A percentile compares a stretch with the other conserved stretches of the same genome.
Evolutionary conservation across 2,888 invertebrate species (phyloP).

Genomic region (Apocheima hispidaria): DNA sequence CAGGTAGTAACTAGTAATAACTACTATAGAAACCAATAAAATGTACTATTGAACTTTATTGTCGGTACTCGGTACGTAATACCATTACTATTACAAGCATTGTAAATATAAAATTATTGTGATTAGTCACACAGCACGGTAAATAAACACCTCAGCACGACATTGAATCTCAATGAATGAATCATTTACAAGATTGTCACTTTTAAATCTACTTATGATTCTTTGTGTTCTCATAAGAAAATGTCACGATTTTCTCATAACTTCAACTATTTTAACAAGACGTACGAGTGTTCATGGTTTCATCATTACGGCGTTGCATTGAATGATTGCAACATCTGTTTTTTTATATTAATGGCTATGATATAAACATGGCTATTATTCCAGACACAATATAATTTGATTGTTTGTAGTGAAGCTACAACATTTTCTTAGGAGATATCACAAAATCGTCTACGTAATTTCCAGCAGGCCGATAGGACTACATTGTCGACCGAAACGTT

Average conservation of each 20-base stretch:
- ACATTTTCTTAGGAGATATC: background rate
- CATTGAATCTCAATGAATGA: slow-evolving; percentile 56
- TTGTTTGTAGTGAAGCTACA: slow-evolving; percentile 1
- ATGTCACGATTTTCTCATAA: slow-evolving; percentile 17
- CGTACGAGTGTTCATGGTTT: slow-evolving; percentile 21
- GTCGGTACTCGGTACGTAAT: background rate
- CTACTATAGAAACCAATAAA: background rate
- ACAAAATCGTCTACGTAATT: background rate
- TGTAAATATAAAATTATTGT: slow-evolving; percentile 14
- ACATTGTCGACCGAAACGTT: background rate
- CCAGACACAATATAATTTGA: slow-evolving; percentile 8
- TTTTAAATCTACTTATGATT: slow-evolving; percentile 18
- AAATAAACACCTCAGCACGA: slow-evolving; percentile 41
- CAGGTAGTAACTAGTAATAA: background rate
- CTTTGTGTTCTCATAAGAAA: slow-evolving; percentile 15
- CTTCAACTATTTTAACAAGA: slow-evolving; percentile 20
- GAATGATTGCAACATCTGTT: slow-evolving; percentile 18
- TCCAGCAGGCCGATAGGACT: too few relatives aligned
- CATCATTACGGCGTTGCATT: slow-evolving; percentile 15
- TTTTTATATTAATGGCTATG: slow-evolving; percentile 10
- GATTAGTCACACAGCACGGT: slow-evolving; percentile 50
- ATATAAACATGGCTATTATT: slow-evolving; percentile 8
- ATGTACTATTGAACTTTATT: background rate
- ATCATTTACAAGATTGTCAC: slow-evolving; percentile 49
- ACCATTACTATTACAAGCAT: background rate